phyloP scores from a whole-genome alignment of 92 coral and sea anemone genomes.

The Siderastrea radians region DNA sequence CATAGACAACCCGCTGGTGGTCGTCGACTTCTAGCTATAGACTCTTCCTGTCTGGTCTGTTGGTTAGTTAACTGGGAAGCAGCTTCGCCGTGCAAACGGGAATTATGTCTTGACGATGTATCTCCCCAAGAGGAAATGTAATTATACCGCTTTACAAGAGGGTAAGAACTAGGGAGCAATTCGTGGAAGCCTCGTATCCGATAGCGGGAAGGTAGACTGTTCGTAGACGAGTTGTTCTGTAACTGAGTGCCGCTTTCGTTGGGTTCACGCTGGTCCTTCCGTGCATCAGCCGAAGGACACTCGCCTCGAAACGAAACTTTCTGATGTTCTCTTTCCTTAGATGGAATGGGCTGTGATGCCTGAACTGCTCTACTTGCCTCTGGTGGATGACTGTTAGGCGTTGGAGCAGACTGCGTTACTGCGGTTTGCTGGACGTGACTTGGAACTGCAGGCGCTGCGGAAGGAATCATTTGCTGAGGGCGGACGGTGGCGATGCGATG shows the following conservation, averaged over 20 bases:
- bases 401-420: not conserved
- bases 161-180: constrained; percentile 9
- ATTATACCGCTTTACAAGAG: not conserved
- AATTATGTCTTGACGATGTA: not conserved
- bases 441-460: not conserved
- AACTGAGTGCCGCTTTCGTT: not conserved
- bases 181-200: constrained; percentile 21
- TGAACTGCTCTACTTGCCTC: not conserved
- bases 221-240: not conserved
- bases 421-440: not conserved
- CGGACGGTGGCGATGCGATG: constrained; percentile 34
- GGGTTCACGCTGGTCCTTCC: constrained; percentile 6
- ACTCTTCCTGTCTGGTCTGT: not conserved
- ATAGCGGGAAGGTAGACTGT: constrained; percentile 1
- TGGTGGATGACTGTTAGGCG: not conserved
- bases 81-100: not conserved
- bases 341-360: not conserved
- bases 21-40: not conserved
- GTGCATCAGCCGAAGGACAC: not conserved
- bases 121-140: constrained; percentile 6
- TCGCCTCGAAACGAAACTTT: not conserved
- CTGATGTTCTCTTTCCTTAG: not conserved
- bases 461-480: constrained; percentile 13
- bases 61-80: not conserved
- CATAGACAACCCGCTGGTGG: not conserved